Base-by-base conservation (phyloP, 2,797 vertebrate species). In the Muscicapa striata region DNA sequence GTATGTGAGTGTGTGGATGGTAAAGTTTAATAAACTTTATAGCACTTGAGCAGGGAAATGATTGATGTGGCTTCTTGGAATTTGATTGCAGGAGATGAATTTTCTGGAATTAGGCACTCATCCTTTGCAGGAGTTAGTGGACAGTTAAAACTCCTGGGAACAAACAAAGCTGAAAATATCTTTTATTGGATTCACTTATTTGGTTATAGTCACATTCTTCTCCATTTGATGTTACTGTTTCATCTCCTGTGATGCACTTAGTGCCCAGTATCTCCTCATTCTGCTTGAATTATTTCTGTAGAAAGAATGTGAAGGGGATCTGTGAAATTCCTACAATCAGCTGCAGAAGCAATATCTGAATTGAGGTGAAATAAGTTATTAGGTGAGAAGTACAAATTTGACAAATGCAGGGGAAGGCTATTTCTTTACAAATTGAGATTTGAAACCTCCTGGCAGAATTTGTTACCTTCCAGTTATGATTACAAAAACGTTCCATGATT, bases 391-490 rank as follows among this genome's bases (percentile, higher is more conserved):
- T 62, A 32, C 10, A 30, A 70, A 29, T 19, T 41, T 36, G 36
- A 72, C 45, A 74, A 46, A 40, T 36, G 63, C 32, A 9, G 58
- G 75, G 64, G 30, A 87, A 59, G 55, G 55, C n/a, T 43, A 2
- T 43, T 91, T 69, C 73, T 92, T 57, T 45, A 58, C 54, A 77
- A 51, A 54, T 2, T 51, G 84, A 85, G 75, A 87, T 75, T 70
- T 93, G 89, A 90, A 79, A 78, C 88, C 69, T 93, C 36, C 86
- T 82, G 73, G 91, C 95, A 62, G 54, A 64, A 72, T 34, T 52
- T 52, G 20, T 77, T 74, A 58, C 78, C 93, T 93, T 96, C 68
- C 79, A 69, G 84, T 74, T 93, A 72, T 51, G 57, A 55, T 81
- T 85, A 40, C 66, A 68, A 24, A 94, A 90, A 69, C 29, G 13